Evolutionary conservation across 2,888 invertebrate species (phyloP).

Genomic region (Deilephila elpenor): DNA sequence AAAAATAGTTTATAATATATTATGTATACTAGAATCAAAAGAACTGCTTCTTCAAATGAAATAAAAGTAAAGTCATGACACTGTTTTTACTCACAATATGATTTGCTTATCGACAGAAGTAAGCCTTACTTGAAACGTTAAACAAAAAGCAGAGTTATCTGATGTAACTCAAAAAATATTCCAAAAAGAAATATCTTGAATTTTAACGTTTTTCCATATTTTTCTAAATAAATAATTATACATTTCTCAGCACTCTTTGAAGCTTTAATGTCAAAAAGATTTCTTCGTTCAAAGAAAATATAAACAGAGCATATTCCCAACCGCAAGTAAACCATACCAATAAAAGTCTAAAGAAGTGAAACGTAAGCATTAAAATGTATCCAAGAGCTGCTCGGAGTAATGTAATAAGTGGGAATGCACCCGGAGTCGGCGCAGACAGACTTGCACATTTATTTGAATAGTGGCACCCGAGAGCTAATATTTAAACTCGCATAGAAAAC

Average conservation of each 20-base stretch:
- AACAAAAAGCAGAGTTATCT: too few relatives aligned
- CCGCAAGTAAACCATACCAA: conserved; percentile 2
- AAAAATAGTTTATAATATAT: too few relatives aligned
- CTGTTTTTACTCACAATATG: too few relatives aligned
- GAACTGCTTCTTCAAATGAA: too few relatives aligned
- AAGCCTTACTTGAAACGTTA: too few relatives aligned
- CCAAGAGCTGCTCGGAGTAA: conserved; percentile 54
- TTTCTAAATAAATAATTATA: neutral
- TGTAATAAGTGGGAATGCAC: conserved; percentile 44
- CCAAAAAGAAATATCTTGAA: too few relatives aligned
- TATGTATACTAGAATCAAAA: too few relatives aligned
- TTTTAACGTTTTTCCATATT: too few relatives aligned
- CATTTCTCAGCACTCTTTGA: neutral
- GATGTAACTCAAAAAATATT: too few relatives aligned
- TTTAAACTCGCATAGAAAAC: conserved; percentile 71
- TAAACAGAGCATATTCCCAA: neutral
- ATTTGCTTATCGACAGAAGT: too few relatives aligned
- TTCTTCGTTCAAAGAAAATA: neutral
- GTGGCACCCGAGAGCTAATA: conserved; percentile 68
- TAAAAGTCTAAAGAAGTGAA: neutral
- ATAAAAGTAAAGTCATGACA: too few relatives aligned
- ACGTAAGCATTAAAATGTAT: conserved; percentile 49
- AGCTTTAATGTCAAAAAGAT: neutral
- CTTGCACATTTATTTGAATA: conserved; percentile 69
- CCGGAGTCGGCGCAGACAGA: conserved; percentile 49